Evolutionary conservation across 2,113 vertebrate species (phyloP).

Genomic region (Channa argus): DNA sequence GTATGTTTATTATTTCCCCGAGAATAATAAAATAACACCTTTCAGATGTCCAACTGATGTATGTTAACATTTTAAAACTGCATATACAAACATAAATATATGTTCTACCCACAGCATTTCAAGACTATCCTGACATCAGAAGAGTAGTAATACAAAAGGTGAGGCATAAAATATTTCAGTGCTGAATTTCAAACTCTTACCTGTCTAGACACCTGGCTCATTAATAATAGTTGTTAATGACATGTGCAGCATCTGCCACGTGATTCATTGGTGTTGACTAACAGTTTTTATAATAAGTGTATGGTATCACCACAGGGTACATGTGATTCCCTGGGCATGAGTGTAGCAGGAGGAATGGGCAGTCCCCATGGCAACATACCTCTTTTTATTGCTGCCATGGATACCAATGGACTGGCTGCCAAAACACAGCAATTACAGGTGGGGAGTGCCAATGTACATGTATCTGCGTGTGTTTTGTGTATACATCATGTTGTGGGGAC

Average conservation of each 20-base stretch:
- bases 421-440: constrained; percentile 92
- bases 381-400: constrained; percentile 94
- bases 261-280: constrained; percentile 5
- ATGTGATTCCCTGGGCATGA: constrained; percentile 89
- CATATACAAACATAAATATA: background rate
- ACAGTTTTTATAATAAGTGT: constrained; percentile 11
- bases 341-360: constrained; percentile 90
- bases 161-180: background rate
- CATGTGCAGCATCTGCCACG: constrained; percentile 7
- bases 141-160: constrained; percentile 74
- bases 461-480: constrained; percentile 1
- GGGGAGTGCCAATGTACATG: background rate
- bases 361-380: constrained; percentile 91
- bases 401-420: constrained; percentile 89
- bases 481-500: background rate
- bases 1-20: background rate
- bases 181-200: background rate
- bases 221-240: background rate
- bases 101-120: constrained; percentile 34
- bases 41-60: background rate
- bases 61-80: background rate
- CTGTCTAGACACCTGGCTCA: background rate
- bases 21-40: background rate
- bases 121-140: constrained; percentile 41
- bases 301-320: constrained; percentile 79